phyloP scores from a whole-genome alignment of 2,797 vertebrate genomes.

The Sciaenops ocellatus region DNA sequence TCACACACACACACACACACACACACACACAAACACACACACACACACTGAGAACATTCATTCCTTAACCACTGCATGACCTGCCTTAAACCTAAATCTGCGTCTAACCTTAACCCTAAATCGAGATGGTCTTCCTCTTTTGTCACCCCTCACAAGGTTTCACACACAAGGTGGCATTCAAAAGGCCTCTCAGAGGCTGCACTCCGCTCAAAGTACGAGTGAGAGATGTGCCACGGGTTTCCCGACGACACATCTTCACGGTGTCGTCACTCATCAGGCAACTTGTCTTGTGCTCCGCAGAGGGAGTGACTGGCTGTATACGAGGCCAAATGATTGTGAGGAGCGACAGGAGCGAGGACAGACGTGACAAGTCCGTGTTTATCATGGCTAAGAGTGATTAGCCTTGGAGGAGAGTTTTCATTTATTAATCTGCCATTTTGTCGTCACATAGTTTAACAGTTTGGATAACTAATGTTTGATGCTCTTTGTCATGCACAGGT shows the following conservation, averaged over 20 bases:
- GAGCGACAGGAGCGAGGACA: neutral
- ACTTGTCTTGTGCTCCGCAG: neutral
- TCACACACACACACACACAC: conserved; percentile 38
- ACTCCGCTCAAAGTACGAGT: neutral
- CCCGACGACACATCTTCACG: neutral
- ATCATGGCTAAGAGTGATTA: too few relatives aligned
- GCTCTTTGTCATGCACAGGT: neutral
- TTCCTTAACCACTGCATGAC: neutral
- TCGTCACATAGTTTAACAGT: neutral
- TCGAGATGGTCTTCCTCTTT: neutral
- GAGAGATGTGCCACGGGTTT: neutral
- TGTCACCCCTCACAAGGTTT: neutral
- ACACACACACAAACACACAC: conserved; percentile 34
- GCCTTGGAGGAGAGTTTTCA: neutral
- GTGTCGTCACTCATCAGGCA: neutral
- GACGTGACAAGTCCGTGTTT: neutral
- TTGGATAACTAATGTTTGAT: neutral
- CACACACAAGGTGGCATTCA: neutral
- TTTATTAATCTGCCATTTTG: neutral
- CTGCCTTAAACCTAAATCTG: neutral
- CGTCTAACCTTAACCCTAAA: neutral
- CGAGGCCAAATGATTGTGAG: neutral
- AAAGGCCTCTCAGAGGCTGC: neutral
- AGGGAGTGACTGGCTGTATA: neutral
- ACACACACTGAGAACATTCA: conserved; percentile 13